These are phyloP conservation scores for Callyntrura sp. DNA, from an alignment of 2,888 invertebrate species.

Conservation along the genomic window DNA sequence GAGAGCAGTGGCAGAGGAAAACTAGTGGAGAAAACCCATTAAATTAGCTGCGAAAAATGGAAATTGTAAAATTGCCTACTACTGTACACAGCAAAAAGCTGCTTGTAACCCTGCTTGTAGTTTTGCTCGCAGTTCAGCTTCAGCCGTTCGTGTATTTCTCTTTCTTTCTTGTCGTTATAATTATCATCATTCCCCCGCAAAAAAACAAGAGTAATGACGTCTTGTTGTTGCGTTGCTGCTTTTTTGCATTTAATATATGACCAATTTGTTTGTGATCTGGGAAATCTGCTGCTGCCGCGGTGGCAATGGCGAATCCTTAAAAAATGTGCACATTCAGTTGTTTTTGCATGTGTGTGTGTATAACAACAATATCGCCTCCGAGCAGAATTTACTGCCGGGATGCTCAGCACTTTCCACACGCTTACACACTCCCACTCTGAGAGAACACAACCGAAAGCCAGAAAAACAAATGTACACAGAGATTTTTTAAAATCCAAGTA, in stretches of 20 bases:
- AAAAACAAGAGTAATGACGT: conserved; percentile 21
- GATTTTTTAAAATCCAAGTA: too few relatives aligned
- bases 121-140: background rate
- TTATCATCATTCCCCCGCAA: conserved; percentile 42
- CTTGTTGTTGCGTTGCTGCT: conserved; percentile 1
- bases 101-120: background rate
- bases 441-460: too few relatives aligned
- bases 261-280: background rate
- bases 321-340: too few relatives aligned
- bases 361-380: background rate
- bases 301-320: too few relatives aligned
- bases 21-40: conserved; percentile 57
- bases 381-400: background rate
- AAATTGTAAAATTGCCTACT: background rate
- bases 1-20: too few relatives aligned
- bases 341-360: background rate
- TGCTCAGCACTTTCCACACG: conserved; percentile 10
- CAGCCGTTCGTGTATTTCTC: background rate
- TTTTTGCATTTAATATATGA: background rate
- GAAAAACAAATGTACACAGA: too few relatives aligned
- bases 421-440: background rate
- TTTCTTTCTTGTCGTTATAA: conserved; percentile 31
- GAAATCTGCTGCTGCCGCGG: background rate
- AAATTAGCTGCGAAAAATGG: conserved; percentile 14
- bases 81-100: background rate